Base-by-base conservation (phyloP, 2,888 invertebrate species). In the Drosophila fulvimacula region DNA sequence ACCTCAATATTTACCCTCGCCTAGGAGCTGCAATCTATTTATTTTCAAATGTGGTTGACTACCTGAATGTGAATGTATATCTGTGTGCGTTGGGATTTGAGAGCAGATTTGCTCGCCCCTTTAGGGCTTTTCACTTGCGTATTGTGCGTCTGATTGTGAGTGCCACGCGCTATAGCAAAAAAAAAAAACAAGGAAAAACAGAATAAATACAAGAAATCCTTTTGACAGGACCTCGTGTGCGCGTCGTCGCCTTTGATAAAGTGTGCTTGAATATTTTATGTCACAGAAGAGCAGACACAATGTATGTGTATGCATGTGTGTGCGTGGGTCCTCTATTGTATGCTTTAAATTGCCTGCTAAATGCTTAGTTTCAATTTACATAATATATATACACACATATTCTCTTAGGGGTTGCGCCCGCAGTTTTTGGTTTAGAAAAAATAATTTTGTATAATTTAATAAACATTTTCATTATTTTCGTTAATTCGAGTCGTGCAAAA, bases 241-340 rank as follows among this genome's bases (percentile, higher is more conserved):
- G 76, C 78, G 73, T 85, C 73, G 81, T 81, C 83, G 82, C 84
- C 87, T 80, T 82, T 87, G 84, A 86, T 84, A 70, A 49, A 86
- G 87, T 79, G 69, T 46, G 51, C 80, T 70, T 78, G 67, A 80
- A 79, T 82, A 83, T 73, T 76, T 77, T 57, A 77, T 77, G 70
- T 64, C 59, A 9, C 73, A 64, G 39, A 41, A 27, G 32, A 60
- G 56, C 77, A 73, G 69, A 73, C 76, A 76, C 73, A 59, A 46
- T 46, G 21, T 41, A 21, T 21, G 38, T 46, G 27, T 55, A 24
- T 65, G 34, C 51, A 41, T 59, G 48, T 55, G 42, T 64, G 27
- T 49, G 41, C 34, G 46, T 58, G 38, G 19, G 44, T 44, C 42
- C 38, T 56, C 82, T 49, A 71, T 82, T 85, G 77, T 73, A 52